Evolutionary conservation across 2,797 vertebrate species (phyloP).

Genomic region (Sebastes vulpes): DNA sequence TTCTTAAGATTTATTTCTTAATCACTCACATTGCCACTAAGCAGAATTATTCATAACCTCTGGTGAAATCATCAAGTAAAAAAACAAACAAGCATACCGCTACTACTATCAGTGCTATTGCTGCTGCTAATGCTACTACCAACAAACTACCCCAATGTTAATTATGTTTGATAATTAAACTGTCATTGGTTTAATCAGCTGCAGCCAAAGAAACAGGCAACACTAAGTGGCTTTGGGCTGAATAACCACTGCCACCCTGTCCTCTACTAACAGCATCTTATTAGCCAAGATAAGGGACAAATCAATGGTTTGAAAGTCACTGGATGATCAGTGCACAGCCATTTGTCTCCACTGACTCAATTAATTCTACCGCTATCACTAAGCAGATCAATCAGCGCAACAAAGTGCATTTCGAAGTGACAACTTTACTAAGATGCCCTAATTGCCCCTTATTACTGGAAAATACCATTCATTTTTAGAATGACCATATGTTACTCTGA

Average conservation of each 20-base stretch:
- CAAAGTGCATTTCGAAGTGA: conserved; percentile 48
- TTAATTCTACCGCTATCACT: conserved; percentile 66
- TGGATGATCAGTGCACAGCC: conserved; percentile 50
- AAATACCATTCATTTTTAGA: conserved; percentile 24
- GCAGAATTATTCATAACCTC: not conserved
- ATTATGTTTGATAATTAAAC: conserved; percentile 17
- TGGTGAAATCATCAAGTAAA: not conserved
- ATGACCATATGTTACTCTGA: conserved; percentile 2
- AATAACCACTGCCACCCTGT: conserved; percentile 30
- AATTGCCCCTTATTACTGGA: conserved; percentile 48
- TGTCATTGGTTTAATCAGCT: conserved; percentile 17
- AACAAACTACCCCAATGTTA: not conserved
- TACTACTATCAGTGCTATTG: not conserved
- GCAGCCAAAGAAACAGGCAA: conserved; percentile 11
- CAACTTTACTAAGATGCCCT: conserved; percentile 46
- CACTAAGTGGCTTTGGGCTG: conserved; percentile 29
- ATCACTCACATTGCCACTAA: not conserved
- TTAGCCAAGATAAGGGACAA: conserved; percentile 64
- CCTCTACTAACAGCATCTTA: conserved; percentile 44
- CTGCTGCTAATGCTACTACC: not conserved
- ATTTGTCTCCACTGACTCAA: conserved; percentile 69
- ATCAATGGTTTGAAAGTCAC: conserved; percentile 71
- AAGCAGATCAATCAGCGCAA: conserved; percentile 60
- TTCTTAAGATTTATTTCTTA: not conserved
- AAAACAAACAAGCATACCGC: not conserved